These are phyloP conservation scores for Lophius piscatorius DNA, from an alignment of 2,113 vertebrate genomes.

Conservation along the genomic window DNA sequence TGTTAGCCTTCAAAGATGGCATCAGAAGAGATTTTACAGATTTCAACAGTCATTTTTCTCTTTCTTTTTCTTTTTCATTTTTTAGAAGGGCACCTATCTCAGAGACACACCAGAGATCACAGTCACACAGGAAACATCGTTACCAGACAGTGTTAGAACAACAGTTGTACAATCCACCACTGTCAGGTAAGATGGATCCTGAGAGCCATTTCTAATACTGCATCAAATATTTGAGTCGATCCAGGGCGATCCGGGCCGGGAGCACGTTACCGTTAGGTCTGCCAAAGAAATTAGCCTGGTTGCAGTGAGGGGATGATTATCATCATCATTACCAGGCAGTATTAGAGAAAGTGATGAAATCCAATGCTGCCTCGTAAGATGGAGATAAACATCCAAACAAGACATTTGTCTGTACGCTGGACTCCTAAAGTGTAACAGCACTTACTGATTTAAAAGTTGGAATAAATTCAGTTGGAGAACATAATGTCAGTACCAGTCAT, in stretches of 20 bases:
- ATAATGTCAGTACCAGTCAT: background rate
- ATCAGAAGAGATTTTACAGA: background rate
- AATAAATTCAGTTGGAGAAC: background rate
- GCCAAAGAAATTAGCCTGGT: conserved; percentile 19
- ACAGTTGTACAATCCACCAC: conserved; percentile 93
- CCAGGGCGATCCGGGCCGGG: conserved; percentile 3
- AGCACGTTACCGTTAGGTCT: background rate
- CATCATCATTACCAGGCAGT: conserved; percentile 99
- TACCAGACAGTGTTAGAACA: conserved; percentile 99
- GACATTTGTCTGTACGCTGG: background rate
- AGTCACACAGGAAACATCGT: conserved; percentile 97
- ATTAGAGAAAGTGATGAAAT: conserved; percentile 94
- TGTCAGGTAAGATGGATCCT: conserved; percentile 99
- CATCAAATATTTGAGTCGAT: conserved; percentile 12
- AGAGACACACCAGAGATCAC: conserved; percentile 11
- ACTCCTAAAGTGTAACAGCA: background rate
- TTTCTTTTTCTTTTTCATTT: background rate
- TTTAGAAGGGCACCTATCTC: background rate
- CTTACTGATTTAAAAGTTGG: background rate
- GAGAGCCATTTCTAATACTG: conserved; percentile 77
- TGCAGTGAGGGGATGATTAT: conserved; percentile 79
- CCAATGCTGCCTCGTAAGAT: conserved; percentile 99
- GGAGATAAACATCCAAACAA: conserved; percentile 83
- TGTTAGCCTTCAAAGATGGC: background rate
- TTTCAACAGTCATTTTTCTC: conserved; percentile 6